phyloP scores from a whole-genome alignment of 2,797 vertebrate species.

The Apodemus agrarius region DNA sequence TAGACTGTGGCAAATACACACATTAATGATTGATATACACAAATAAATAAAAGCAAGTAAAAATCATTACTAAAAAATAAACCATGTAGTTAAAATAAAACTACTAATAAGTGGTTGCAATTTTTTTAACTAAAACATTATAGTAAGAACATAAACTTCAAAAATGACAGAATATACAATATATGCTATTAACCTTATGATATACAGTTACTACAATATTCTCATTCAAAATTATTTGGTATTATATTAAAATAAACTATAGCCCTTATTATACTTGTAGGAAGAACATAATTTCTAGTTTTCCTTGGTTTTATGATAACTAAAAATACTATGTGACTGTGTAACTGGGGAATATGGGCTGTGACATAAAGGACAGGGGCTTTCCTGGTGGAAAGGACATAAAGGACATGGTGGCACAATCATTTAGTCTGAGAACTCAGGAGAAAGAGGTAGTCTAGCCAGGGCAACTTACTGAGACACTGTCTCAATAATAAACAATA shows the following conservation, averaged over 20 bases:
- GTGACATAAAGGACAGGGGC: background rate
- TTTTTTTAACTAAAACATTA: conserved; percentile 51
- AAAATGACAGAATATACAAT: conserved; percentile 27
- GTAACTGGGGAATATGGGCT: background rate
- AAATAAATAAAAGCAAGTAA: conserved; percentile 11
- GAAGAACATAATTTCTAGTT: background rate
- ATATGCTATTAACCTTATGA: background rate
- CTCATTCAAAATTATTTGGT: conserved; percentile 45
- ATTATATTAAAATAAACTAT: conserved; percentile 37
- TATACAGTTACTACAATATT: background rate
- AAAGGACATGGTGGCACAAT: background rate
- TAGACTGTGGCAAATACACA: background rate
- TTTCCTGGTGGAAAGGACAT: background rate
- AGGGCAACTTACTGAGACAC: background rate
- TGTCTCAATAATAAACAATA: conserved; percentile 11
- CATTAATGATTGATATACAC: background rate
- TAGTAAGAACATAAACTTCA: conserved; percentile 34
- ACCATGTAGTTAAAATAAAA: background rate
- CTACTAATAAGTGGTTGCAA: background rate
- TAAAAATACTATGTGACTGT: background rate
- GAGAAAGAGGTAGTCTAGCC: background rate
- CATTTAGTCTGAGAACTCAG: background rate
- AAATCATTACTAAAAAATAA: conserved; percentile 32
- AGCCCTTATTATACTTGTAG: background rate
- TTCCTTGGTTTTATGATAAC: background rate